Evolutionary conservation across 2,888 invertebrate species (phyloP).

Genomic region (Acleris literana): DNA sequence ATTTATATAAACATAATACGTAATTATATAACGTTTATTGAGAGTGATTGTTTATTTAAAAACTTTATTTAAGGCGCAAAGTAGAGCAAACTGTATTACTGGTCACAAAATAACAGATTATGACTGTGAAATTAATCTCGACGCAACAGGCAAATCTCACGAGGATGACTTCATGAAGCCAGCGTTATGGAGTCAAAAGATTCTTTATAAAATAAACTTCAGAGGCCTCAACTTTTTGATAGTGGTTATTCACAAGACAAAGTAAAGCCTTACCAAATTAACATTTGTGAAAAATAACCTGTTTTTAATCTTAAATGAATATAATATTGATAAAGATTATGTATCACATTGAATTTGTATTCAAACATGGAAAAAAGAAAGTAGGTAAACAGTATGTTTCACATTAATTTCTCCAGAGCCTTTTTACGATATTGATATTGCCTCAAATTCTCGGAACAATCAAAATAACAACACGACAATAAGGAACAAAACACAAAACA

Average conservation of each 20-base stretch:
- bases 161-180: constrained; percentile 40
- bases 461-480: constrained; percentile 5
- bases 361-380: not conserved
- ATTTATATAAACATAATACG: too few species aligned
- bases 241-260: constrained; percentile 50
- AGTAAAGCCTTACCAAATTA: constrained; percentile 33
- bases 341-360: too few species aligned
- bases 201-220: constrained; percentile 62
- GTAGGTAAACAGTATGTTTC: not conserved
- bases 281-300: too few species aligned
- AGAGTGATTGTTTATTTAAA: too few species aligned
- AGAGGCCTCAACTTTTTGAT: constrained; percentile 52
- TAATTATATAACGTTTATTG: too few species aligned
- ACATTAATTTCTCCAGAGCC: not conserved
- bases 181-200: constrained; percentile 48
- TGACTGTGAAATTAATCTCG: constrained; percentile 4
- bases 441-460: constrained; percentile 1
- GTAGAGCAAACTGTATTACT: too few species aligned
- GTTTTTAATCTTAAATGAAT: too few species aligned
- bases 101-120: not conserved
- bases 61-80: too few species aligned
- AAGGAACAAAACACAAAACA: constrained; percentile 31
- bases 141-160: constrained; percentile 44
- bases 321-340: too few species aligned
- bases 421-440: not conserved